Base-by-base conservation (phyloP, 2,888 invertebrate species). In the Heliconius sara region DNA sequence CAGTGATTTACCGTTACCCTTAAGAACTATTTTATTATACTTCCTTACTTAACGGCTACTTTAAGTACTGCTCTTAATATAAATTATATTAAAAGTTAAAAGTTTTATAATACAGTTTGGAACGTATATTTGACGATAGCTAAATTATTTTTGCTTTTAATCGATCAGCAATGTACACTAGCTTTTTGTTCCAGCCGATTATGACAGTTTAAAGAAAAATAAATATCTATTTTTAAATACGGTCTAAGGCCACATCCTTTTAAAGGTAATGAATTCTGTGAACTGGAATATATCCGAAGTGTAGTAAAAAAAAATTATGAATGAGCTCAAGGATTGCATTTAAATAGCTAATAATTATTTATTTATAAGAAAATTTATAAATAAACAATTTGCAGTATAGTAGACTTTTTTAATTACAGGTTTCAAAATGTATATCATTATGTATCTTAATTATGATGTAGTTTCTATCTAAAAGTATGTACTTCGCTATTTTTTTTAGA, bases 1-100 rank as follows among this genome's bases (percentile, higher is more conserved):
- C 52, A 52, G 27, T 68, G 27, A 81, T 77, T 74, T 91, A 88
- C 89, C 87, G 85, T 34, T 34, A 16, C 25, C 12, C 27, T 27
- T 65, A 65, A 63, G 9, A 73, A 39, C 9, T 63, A n/a, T 63
- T 34, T 74, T 39, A 57, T 60, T 74, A 19, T 52, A 47, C 43
- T 10, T 57, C 30, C 25, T 65, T 70, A 70, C 43, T 5, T 70
- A 71, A 16, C 47, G 25, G 22, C 47, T 13, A 25, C 16, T 47
- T 47, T 47, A 47, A 30, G 30, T 34, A 30, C 67, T 16, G 22
- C 22, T 9, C 52, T 63, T 25, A 27, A 63, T 3, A 7, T 66
- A 66, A 30, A 30, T 66, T 30, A 30, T 19, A 67, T 30, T 39
- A 39, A 22, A 39, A 39, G 68, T 34, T n/a, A 12, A n/a, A n/a